These are phyloP conservation scores for Anadara kagoshimensis DNA, from an alignment of 1,140 invertebrate genomes.

Conservation along the genomic window DNA sequence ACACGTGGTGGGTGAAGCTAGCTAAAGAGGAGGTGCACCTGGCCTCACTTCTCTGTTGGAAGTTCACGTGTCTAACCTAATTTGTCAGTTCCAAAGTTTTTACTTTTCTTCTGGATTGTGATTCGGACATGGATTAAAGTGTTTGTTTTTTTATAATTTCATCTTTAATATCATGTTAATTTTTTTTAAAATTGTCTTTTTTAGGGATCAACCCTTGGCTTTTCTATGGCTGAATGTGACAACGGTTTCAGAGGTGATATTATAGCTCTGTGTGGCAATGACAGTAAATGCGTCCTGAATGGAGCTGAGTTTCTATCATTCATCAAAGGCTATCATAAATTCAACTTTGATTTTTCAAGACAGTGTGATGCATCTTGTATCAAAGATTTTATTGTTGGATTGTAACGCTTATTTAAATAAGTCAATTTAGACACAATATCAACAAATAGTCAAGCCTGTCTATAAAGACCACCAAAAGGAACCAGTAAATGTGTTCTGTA, in stretches of 20 bases:
- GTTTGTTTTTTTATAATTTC: too few species aligned
- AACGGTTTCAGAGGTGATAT: constrained; percentile 46
- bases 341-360: constrained; percentile 3
- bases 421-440: too few species aligned
- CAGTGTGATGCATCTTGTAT: constrained; percentile 26
- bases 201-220: constrained; percentile 41
- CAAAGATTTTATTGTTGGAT: constrained; percentile 28
- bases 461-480: too few species aligned
- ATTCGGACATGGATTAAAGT: too few species aligned
- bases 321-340: constrained; percentile 49
- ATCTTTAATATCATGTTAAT: neutral
- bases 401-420: neutral
- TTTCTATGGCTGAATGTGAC: constrained; percentile 47
- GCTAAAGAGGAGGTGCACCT: too few species aligned
- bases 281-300: constrained; percentile 47
- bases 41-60: too few species aligned
- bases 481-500: too few species aligned
- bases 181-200: constrained; percentile 14
- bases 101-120: too few species aligned
- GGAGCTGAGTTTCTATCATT: constrained; percentile 52
- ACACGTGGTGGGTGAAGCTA: too few species aligned
- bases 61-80: too few species aligned
- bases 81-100: too few species aligned
- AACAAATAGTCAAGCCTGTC: too few species aligned
- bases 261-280: constrained; percentile 39